A percentile compares a stretch with the other conserved stretches of the same genome.
These are phyloP conservation scores for Antheraea mylitta DNA, from an alignment of 1,140 invertebrate genomes.

Conservation along the genomic window DNA sequence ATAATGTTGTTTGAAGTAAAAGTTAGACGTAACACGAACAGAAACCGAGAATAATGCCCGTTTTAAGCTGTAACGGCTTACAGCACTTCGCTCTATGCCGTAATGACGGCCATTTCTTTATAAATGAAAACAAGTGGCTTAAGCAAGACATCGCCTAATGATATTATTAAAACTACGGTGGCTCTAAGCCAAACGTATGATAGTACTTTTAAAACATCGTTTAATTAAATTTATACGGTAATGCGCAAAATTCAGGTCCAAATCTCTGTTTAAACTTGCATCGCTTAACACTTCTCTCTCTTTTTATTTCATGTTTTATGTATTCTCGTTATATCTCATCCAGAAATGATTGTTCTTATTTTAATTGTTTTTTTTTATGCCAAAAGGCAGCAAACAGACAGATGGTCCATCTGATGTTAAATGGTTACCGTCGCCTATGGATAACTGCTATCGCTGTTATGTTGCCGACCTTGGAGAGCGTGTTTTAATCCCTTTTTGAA, in stretches of 20 bases:
- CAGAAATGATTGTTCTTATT: no score
- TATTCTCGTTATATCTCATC: not conserved
- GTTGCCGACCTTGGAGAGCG: no score
- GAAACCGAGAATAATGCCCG: constrained; percentile 52
- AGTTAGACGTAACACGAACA: constrained; percentile 28
- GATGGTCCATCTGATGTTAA: no score
- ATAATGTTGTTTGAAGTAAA: constrained; percentile 15
- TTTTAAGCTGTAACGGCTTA: constrained; percentile 58
- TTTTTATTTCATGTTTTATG: not conserved
- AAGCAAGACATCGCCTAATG: constrained; percentile 42
- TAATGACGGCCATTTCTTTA: constrained; percentile 51
- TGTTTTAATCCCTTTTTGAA: no score
- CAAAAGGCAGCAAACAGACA: no score
- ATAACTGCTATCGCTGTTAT: no score
- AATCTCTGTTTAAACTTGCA: constrained; percentile 1
- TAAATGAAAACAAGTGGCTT: constrained; percentile 60
- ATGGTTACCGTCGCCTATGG: no score
- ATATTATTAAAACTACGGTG: constrained; percentile 27
- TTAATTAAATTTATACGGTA: constrained; percentile 13
- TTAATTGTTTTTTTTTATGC: no score
- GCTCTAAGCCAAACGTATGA: constrained; percentile 13
- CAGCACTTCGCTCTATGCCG: constrained; percentile 58
- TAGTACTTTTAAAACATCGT: constrained; percentile 13
- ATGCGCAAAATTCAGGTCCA: not conserved
- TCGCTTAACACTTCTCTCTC: not conserved